Evolutionary conservation across 2,797 vertebrate species (phyloP).

Genomic region (Anableps anableps): DNA sequence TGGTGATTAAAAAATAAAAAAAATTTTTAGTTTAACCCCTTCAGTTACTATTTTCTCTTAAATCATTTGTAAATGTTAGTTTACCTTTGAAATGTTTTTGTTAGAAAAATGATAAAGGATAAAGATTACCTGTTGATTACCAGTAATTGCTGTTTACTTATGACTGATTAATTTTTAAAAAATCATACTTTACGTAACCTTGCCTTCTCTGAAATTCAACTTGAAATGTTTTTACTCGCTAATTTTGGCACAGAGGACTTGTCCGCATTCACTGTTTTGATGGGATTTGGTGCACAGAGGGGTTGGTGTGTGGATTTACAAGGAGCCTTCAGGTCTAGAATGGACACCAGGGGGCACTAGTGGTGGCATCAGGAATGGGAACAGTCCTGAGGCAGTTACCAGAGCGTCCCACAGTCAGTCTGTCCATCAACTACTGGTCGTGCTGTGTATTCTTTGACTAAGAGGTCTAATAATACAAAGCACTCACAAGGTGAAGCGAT

Average conservation of each 20-base stretch:
- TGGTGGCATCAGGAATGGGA: neutral
- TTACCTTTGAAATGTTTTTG: neutral
- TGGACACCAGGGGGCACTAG: neutral
- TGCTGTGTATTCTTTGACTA: neutral
- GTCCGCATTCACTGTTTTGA: neutral
- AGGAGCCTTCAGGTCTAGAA: neutral
- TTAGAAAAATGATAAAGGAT: neutral
- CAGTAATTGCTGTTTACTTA: neutral
- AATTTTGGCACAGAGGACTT: neutral
- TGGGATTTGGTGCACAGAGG: neutral
- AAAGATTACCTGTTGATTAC: neutral
- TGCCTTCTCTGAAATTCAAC: neutral
- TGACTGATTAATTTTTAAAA: neutral
- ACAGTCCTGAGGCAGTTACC: neutral
- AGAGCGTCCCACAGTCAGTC: neutral
- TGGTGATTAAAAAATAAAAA: too few relatives aligned
- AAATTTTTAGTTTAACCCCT: too few relatives aligned
- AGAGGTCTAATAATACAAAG: neutral
- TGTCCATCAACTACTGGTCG: neutral
- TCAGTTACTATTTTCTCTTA: neutral
- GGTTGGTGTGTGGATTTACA: neutral
- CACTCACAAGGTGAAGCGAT: neutral
- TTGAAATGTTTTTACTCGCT: neutral
- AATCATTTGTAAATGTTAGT: neutral
- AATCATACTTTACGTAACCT: neutral